These are phyloP conservation scores for Calyptomena viridis DNA, from an alignment of 2,113 vertebrate species.

Conservation along the genomic window DNA sequence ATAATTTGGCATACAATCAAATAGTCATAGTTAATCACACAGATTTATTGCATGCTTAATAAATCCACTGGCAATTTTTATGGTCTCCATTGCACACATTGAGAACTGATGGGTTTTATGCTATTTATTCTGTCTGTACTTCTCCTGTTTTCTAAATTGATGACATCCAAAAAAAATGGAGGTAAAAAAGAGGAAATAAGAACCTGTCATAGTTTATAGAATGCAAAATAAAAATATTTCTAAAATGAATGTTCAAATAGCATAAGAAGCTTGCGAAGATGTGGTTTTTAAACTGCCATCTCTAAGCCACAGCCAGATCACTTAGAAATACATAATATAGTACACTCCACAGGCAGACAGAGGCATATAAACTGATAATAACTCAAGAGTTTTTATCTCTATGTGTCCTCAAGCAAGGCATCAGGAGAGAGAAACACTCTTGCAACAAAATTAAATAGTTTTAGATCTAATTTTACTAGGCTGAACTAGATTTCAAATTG, in stretches of 20 bases:
- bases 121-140: background rate
- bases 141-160: background rate
- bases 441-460: constrained; percentile 76
- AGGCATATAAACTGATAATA: constrained; percentile 57
- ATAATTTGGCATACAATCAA: background rate
- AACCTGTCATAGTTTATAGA: background rate
- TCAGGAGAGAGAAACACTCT: constrained; percentile 61
- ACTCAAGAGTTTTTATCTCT: constrained; percentile 67
- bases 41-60: background rate
- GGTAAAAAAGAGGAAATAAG: background rate
- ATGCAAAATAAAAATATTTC: constrained; percentile 28
- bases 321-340: constrained; percentile 34
- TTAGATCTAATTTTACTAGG: constrained; percentile 78
- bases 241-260: background rate
- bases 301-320: constrained; percentile 16
- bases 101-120: background rate
- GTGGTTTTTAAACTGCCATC: constrained; percentile 28
- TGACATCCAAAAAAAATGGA: background rate
- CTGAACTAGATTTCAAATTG: constrained; percentile 73
- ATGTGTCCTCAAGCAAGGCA: constrained; percentile 61
- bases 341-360: constrained; percentile 36
- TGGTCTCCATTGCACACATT: background rate
- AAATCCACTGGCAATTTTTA: background rate
- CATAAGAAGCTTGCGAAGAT: constrained; percentile 2
- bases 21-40: background rate